Base-by-base conservation (phyloP, 1,140 invertebrate genomes). In the Drusus annulatus region DNA sequence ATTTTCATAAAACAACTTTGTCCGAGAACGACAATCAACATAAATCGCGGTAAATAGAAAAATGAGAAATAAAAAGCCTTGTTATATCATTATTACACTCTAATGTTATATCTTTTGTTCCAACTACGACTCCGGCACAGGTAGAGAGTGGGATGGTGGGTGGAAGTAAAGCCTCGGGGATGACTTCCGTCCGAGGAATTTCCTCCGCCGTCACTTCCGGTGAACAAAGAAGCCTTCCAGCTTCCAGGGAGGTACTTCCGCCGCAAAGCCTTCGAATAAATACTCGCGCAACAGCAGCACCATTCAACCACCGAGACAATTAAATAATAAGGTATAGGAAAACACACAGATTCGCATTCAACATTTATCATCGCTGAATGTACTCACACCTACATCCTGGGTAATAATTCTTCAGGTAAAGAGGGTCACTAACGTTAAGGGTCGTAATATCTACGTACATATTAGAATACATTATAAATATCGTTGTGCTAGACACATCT, bases 101-200 rank as follows among this genome's bases (percentile, higher is more conserved):
- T n/a, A 63, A 63, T 63, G 60, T 63, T 63, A 28, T 63, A 31
- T 63, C 60, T 63, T 58, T 63, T 63, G 60, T 63, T 28, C 60
- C 54, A 7, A 8, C 31, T 8, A 7, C 5, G 31, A 6, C 31
- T 36, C 31, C 31, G 31, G 31, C 8, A 36, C 60, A 63, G 60
- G 60, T 63, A 63, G 5, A 4, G 31, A 8, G 2, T 4, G 31
- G 31, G 5, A 7, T 0, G 31, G 31, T 36, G 31, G 31, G 31
- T 15, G 25, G 60, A 63, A 63, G 60, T 63, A 28, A 63, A 63
- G 60, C 60, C 60, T 63, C 25, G 60, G 60, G 60, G 60, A 63
- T 63, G 60, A 63, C 60, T 63, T 63, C 60, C 60, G 60, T 23
- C 60, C 60, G 60, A 63, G 60, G 60, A 63, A 63, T 63, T 63